Base-by-base conservation (phyloP, 2,888 invertebrate species). In the Pseudococcus viburni region DNA sequence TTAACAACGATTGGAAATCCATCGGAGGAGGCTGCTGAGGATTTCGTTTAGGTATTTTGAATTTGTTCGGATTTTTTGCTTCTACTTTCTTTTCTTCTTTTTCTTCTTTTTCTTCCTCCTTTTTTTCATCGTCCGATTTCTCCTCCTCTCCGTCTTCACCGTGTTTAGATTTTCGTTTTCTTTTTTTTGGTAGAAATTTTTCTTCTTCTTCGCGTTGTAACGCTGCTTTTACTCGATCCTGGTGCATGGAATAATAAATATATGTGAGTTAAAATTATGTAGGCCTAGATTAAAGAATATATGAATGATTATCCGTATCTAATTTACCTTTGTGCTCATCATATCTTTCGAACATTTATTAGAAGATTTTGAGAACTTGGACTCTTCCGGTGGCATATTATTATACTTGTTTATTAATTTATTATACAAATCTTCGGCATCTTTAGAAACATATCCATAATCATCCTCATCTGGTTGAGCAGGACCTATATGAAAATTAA, bases 381-480 rank as follows among this genome's bases (percentile, higher is more conserved):
- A 89, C 84, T 90, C 90, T 90, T 95, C 95, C 83, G 95, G 94
- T 17, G 95, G 95, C 91, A 94, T 92, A 91, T 94, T 94, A 90
- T 93, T 95, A 90, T 96, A 96, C 91, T 96, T 96, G 90, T 95
- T 95, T 94, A 97, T 96, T 93, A 97, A 94, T 91, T 96, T 96
- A 90, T 95, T 94, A 91, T 97, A 97, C 90, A 95, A 93, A 46
- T 95, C 95, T 77, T 96, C 94, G 0, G 96, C 95, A 91, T 95
- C 95, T 90, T 95, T 95, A 0, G 97, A 97, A 64, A 96, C 96
- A 91, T 96, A 97, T 0, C 97, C 97, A 91, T 97, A 97, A 91
- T 97, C 97, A 92, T 97, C 97, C 91, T 96, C 96, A 90, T 97
- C 97, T 0, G 96, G 96, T 91, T 96, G 96, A 0, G 95, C 94